Percentiles rank a stretch among this genome's conserved stretches.
Evolutionary conservation across 2,797 vertebrate species (phyloP).

Genomic region (Fringilla coelebs): DNA sequence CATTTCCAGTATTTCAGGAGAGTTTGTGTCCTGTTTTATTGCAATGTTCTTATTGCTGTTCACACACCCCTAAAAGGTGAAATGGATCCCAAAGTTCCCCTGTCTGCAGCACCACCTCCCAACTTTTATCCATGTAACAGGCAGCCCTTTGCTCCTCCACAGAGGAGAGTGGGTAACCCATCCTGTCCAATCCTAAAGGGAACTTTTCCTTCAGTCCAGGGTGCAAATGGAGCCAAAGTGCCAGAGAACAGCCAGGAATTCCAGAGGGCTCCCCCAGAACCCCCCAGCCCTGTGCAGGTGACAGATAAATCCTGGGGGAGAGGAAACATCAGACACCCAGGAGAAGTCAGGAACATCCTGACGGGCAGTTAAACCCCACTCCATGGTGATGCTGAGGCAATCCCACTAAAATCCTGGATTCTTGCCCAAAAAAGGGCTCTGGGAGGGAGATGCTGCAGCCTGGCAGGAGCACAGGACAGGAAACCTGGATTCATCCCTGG

Average conservation of each 20-base stretch:
- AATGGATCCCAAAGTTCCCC: neutral
- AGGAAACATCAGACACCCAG: neutral
- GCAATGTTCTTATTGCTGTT: neutral
- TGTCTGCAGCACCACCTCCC: neutral
- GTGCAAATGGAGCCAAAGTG: neutral
- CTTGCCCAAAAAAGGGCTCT: neutral
- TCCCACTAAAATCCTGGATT: neutral
- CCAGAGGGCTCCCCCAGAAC: neutral
- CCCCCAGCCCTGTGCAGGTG: neutral
- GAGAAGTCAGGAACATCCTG: neutral
- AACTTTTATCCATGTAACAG: neutral
- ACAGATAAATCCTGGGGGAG: neutral
- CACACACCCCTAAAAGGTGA: neutral
- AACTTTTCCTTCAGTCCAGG: neutral
- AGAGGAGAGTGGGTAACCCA: neutral
- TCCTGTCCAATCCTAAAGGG: neutral
- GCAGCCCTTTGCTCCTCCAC: conserved; percentile 2
- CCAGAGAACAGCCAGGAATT: neutral
- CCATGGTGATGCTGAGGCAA: neutral
- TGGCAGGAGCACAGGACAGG: neutral
- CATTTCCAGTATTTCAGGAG: neutral
- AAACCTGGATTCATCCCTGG: neutral
- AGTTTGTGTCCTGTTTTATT: neutral
- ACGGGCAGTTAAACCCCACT: conserved; percentile 13
- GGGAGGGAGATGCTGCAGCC: neutral